Base-by-base conservation (phyloP, 1,140 invertebrate genomes). In the Hylaeus anthracinus region DNA sequence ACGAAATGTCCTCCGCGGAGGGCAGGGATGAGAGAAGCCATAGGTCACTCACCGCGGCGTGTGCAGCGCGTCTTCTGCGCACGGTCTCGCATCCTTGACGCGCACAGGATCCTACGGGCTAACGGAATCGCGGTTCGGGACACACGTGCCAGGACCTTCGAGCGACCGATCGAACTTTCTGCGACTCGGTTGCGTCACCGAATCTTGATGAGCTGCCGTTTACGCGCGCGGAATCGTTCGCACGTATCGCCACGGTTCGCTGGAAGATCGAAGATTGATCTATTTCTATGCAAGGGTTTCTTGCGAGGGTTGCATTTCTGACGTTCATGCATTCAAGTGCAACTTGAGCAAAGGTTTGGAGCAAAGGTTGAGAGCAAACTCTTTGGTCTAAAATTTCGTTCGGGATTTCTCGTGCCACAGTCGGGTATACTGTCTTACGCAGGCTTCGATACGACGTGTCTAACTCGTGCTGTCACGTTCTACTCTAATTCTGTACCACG, bases 21-120 rank as follows among this genome's bases (percentile, higher is more conserved):
- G 77, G 61, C 70, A 78, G 76, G 80, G 73, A 77, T 75, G 81
- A 84, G 70, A 88, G 86, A 88, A 85, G 83, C 85, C 91, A 90
- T 91, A 92, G 92, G 92, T 92, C 92, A 92, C 91, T 93, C 92
- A 93, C 92, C 92, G 91, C 82, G 45, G 56, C 79, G 81, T 80
- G 82, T 56, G 60, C 84, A 78, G n/a, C 76, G 61, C 45, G 48
- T 45, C 61, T 58, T 63, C n/a, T 43, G 63, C 55, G 41, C 69
- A 51, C 9, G 51, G 51, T 51, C 51, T 51, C 51, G 82, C 71
- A 85, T 86, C 84, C 84, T 85, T 85, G 79, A 71, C 72, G 83
- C 67, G 78, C 76, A 56, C 79, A 87, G 88, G 83, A 89, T 83
- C 84, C 84, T 82, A 64, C 51, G 76, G 82, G 79, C 45, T 91